These are phyloP conservation scores for Nycticebus coucang DNA, from an alignment of 2,113 vertebrate genomes.

Conservation along the genomic window DNA sequence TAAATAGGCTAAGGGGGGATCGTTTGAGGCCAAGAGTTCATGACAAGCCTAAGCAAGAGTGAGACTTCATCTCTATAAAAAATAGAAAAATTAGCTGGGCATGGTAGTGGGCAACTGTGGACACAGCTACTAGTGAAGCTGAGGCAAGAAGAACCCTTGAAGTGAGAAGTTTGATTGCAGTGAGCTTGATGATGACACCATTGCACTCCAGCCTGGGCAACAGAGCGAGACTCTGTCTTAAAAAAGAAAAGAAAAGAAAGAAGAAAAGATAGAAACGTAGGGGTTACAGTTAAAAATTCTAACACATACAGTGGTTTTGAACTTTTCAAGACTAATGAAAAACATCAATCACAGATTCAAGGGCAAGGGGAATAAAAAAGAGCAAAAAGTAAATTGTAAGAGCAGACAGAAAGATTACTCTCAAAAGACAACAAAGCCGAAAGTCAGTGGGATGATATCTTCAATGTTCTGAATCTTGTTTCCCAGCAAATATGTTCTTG, in stretches of 20 bases:
- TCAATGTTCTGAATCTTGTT: not conserved
- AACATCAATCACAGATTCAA: not conserved
- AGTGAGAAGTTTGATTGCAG: not conserved
- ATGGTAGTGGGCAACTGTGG: not conserved
- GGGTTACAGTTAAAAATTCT: not conserved
- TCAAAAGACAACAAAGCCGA: not conserved
- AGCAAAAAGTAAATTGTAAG: not conserved
- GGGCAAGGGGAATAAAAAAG: not conserved
- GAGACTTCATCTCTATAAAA: too few relatives aligned
- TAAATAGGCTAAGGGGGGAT: not conserved
- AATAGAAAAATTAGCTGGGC: not conserved
- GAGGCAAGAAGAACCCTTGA: not conserved
- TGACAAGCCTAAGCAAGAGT: not conserved
- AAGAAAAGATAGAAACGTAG: not conserved
- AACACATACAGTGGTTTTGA: not conserved
- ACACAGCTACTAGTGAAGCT: not conserved
- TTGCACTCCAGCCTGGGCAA: not conserved
- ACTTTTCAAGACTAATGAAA: not conserved
- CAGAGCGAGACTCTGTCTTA: too few relatives aligned
- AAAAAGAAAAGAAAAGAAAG: not conserved
- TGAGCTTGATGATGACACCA: not conserved
- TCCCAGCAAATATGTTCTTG: constrained; percentile 13
- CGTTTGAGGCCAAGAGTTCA: not conserved
- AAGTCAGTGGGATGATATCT: not conserved
- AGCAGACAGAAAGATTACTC: not conserved